These are phyloP conservation scores for Notarius quadriscutis DNA, from an alignment of 2,113 vertebrate genomes.

Conservation along the genomic window DNA sequence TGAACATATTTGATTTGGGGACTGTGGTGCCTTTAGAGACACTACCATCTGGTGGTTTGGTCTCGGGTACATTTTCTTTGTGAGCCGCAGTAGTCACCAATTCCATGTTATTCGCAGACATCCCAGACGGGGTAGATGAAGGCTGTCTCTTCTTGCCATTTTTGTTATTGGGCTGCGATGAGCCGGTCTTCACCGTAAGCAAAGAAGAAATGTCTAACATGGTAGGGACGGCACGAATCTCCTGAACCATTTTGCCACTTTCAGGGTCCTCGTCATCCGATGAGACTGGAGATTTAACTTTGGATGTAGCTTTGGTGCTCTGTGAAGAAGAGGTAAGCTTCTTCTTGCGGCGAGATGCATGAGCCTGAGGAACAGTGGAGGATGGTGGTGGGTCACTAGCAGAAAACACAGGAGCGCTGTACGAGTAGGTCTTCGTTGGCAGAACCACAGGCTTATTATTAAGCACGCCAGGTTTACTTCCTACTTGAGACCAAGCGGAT, in stretches of 20 bases:
- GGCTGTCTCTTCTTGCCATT: slow-evolving; percentile 79
- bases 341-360: slow-evolving; percentile 69
- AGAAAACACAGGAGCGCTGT: slow-evolving; percentile 46
- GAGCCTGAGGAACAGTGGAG: slow-evolving; percentile 55
- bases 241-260: slow-evolving; percentile 71
- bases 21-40: slow-evolving; percentile 12
- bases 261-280: slow-evolving; percentile 67
- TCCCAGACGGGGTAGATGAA: background rate
- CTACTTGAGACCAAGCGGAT: slow-evolving; percentile 82
- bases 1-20: slow-evolving; percentile 60
- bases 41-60: slow-evolving; percentile 60
- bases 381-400: slow-evolving; percentile 39
- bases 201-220: slow-evolving; percentile 86
- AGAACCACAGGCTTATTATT: slow-evolving; percentile 72
- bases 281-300: slow-evolving; percentile 57
- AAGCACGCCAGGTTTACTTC: slow-evolving; percentile 70
- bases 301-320: slow-evolving; percentile 65
- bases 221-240: slow-evolving; percentile 78
- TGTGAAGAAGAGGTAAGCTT: slow-evolving; percentile 69
- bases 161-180: slow-evolving; percentile 72
- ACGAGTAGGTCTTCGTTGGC: slow-evolving; percentile 42
- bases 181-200: slow-evolving; percentile 72
- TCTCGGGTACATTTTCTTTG: slow-evolving; percentile 74
- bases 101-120: background rate
- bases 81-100: slow-evolving; percentile 44